Percentiles rank a stretch among this genome's conserved stretches.
Evolutionary conservation across 2,797 vertebrate species (phyloP).

Genomic region (Gorsachius magnificus): DNA sequence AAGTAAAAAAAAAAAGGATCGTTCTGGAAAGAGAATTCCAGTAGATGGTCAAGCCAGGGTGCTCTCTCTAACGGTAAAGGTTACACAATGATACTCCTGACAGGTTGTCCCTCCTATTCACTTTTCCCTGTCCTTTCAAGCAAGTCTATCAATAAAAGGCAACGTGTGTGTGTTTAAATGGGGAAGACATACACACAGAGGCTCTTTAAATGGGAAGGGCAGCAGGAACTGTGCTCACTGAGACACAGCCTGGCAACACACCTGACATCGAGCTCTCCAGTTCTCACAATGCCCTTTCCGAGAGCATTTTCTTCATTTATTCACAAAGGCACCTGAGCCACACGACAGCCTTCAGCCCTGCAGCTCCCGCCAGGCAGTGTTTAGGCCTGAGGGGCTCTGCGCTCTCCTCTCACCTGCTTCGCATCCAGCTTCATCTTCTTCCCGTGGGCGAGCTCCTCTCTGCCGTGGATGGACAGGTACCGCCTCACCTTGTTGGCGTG

Average conservation of each 20-base stretch:
- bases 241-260: not conserved
- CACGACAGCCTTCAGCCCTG: not conserved
- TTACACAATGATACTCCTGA: accelerated
- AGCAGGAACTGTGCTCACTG: accelerated
- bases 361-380: not conserved
- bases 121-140: not conserved
- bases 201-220: not conserved
- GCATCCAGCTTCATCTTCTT: conserved; percentile 77
- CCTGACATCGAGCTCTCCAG: not conserved
- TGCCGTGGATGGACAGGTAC: conserved; percentile 85
- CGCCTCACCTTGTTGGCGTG: conserved; percentile 95
- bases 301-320: not conserved
- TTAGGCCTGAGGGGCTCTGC: not conserved
- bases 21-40: not conserved
- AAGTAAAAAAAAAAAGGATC: not conserved
- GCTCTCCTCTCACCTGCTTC: conserved; percentile 69
- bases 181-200: not conserved
- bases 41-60: accelerated
- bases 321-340: accelerated
- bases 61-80: not conserved
- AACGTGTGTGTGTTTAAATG: accelerated
- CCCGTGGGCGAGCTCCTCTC: conserved; percentile 79
- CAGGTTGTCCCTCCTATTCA: not conserved
- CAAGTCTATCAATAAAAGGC: not conserved
- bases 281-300: accelerated